phyloP scores from a whole-genome alignment of 2,888 invertebrate genomes.

The Iphiclides podalirius region DNA sequence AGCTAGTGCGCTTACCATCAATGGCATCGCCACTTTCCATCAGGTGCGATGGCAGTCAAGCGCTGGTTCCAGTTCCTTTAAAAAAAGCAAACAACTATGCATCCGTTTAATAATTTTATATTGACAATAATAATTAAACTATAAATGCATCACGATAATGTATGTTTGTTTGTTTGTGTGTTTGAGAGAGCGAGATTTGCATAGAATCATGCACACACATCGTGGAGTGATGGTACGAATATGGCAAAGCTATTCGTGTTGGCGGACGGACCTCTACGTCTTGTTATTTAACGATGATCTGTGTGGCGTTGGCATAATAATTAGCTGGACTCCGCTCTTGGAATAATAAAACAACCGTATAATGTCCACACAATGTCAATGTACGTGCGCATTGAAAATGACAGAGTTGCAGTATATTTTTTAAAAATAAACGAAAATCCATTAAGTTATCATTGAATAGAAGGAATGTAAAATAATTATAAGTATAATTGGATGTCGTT shows the following conservation, averaged over 20 bases:
- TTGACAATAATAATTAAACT: no score
- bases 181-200: not conserved
- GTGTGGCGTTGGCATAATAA: conserved; percentile 21
- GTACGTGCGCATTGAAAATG: not conserved
- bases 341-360: conserved; percentile 19
- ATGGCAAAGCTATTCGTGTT: conserved; percentile 21
- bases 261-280: conserved; percentile 20
- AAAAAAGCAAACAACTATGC: no score
- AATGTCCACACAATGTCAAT: not conserved
- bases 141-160: not conserved
- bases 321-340: conserved; percentile 8
- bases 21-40: no score
- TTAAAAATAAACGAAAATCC: no score
- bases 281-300: conserved; percentile 20
- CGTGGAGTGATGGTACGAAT: conserved; percentile 11
- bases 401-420: not conserved
- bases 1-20: no score
- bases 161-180: not conserved
- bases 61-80: no score
- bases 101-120: no score
- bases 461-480: no score
- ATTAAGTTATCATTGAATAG: not conserved
- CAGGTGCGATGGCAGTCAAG: no score
- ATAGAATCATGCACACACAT: conserved; percentile 1
- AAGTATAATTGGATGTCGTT: no score